These are phyloP conservation scores for Syrmaticus mikado DNA, from an alignment of 2,113 vertebrate species.

Conservation along the genomic window DNA sequence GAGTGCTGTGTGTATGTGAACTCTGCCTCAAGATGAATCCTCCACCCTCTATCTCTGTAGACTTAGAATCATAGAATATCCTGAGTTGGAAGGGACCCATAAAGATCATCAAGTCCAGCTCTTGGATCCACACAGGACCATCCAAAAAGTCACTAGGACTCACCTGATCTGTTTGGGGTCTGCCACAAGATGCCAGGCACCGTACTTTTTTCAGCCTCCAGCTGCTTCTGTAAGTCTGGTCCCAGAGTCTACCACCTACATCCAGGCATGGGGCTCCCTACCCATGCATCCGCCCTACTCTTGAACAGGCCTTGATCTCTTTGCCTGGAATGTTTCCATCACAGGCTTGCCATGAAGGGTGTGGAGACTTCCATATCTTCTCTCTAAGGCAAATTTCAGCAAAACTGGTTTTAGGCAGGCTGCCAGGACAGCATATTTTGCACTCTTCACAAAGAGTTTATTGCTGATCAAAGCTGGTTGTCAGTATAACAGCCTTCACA, in stretches of 20 bases:
- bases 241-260: rapidly evolving
- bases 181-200: background rate
- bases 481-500: background rate
- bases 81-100: no score
- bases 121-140: no score
- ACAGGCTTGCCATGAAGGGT: background rate
- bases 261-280: background rate
- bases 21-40: background rate
- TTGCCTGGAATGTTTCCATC: rapidly evolving
- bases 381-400: background rate
- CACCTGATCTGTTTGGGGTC: background rate
- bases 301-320: background rate
- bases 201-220: background rate
- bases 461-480: background rate
- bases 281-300: background rate
- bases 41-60: no score
- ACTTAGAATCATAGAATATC: no score
- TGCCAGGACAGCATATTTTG: background rate
- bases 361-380: background rate
- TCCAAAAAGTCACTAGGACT: background rate
- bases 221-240: background rate
- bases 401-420: rapidly evolving
- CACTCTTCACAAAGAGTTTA: background rate
- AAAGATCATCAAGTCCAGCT: no score
- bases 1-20: background rate